These are phyloP conservation scores for Diloba caeruleocephala DNA, from an alignment of 2,888 invertebrate species.

Conservation along the genomic window DNA sequence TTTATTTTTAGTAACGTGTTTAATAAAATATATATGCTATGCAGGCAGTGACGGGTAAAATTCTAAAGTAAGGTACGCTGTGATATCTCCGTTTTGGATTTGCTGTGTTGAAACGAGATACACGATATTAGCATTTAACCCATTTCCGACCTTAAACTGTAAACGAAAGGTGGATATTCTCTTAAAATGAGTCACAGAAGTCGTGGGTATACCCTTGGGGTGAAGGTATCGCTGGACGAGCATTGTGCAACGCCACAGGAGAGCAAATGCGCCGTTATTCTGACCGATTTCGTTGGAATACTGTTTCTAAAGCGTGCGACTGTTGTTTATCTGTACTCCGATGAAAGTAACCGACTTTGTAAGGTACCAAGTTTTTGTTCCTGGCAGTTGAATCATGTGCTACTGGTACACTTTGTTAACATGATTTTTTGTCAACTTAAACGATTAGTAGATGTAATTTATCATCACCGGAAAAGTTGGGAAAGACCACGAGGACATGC, in stretches of 20 bases:
- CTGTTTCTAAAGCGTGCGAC: slow-evolving; percentile 47
- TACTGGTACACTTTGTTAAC: slow-evolving; percentile 8
- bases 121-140: slow-evolving; percentile 47
- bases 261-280: slow-evolving; percentile 52
- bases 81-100: slow-evolving; percentile 77
- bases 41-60: slow-evolving; percentile 43
- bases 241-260: slow-evolving; percentile 59
- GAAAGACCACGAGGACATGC: no score
- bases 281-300: slow-evolving; percentile 54
- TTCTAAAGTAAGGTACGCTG: slow-evolving; percentile 58
- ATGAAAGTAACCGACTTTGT: slow-evolving; percentile 25
- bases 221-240: slow-evolving; percentile 53
- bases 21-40: slow-evolving; percentile 14
- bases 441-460: not conserved
- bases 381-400: slow-evolving; percentile 12
- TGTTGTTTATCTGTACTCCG: slow-evolving; percentile 26
- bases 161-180: slow-evolving; percentile 40
- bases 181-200: slow-evolving; percentile 40
- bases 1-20: not conserved
- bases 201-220: slow-evolving; percentile 67
- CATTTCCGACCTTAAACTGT: slow-evolving; percentile 36
- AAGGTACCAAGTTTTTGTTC: slow-evolving; percentile 31
- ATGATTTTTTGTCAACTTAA: slow-evolving; percentile 5
- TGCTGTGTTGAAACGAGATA: slow-evolving; percentile 79
- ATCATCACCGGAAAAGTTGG: no score